Conservation (phyloP, 2,113 vertebrate species). For the Mellivora capensis region DNA sequence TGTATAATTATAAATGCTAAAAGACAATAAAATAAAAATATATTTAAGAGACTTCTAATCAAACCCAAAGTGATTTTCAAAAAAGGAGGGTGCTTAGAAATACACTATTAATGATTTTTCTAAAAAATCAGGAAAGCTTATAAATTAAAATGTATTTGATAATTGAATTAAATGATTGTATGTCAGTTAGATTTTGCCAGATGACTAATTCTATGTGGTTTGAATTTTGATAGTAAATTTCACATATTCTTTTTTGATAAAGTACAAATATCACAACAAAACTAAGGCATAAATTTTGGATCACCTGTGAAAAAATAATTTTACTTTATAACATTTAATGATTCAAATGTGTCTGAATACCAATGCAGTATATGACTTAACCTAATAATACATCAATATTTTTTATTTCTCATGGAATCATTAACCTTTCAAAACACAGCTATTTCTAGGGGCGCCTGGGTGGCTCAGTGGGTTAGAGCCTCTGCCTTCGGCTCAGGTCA, state of each 20-base stretch:
- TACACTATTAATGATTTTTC: background rate
- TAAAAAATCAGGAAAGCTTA: background rate
- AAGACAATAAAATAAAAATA: background rate
- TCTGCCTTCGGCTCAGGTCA: too few species aligned
- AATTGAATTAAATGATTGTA: background rate
- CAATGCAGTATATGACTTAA: background rate
- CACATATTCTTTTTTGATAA: background rate
- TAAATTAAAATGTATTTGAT: background rate
- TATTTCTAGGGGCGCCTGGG: too few species aligned
- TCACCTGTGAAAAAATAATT: background rate
- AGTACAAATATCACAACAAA: background rate
- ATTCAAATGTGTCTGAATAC: background rate
- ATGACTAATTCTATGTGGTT: background rate
- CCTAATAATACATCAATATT: background rate
- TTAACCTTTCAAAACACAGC: background rate
- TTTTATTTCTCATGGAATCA: background rate
- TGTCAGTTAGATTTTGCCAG: background rate
- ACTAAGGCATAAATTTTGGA: background rate
- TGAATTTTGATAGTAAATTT: background rate
- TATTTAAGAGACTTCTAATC: background rate
- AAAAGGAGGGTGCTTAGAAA: background rate
- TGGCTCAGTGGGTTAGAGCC: too few species aligned
- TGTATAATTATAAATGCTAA: background rate
- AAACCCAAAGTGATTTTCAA: background rate
- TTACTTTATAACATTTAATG: background rate